phyloP scores from a whole-genome alignment of 2,888 invertebrate species.

The Ptychoptera contaminata region DNA sequence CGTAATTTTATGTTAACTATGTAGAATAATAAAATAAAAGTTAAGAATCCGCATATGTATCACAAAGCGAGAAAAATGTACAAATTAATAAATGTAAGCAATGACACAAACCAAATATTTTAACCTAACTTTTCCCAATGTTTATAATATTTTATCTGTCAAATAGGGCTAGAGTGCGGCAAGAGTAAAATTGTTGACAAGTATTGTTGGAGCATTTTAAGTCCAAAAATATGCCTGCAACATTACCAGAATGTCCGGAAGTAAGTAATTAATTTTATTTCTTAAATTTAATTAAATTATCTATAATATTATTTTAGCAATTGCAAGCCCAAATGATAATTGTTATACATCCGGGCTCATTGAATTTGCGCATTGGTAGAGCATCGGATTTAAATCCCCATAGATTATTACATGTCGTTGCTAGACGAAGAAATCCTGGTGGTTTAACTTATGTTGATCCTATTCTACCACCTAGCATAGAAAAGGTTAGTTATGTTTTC shows the following conservation, averaged over 20 bases:
- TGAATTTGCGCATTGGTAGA: constrained; percentile 73
- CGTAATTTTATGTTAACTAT: too few relatives aligned
- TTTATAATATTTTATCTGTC: too few relatives aligned
- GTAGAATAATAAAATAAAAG: too few relatives aligned
- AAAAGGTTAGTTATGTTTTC: constrained; percentile 28
- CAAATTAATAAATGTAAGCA: too few relatives aligned
- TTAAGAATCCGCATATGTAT: too few relatives aligned
- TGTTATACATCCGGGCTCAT: constrained; percentile 89
- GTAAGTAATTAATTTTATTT: constrained; percentile 1
- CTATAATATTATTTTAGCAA: constrained; percentile 38
- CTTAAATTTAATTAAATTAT: neutral
- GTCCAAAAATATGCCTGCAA: too few relatives aligned
- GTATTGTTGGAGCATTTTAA: too few relatives aligned
- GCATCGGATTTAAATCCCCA: constrained; percentile 81
- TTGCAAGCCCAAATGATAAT: constrained; percentile 69
- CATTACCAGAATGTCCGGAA: constrained; percentile 9
- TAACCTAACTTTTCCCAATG: too few relatives aligned
- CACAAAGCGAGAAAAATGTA: too few relatives aligned
- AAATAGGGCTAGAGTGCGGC: too few relatives aligned
- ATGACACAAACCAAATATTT: too few relatives aligned
- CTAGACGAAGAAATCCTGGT: constrained; percentile 18
- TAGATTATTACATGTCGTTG: constrained; percentile 54
- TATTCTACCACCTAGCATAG: constrained; percentile 47
- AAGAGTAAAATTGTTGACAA: too few relatives aligned
- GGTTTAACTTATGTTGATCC: constrained; percentile 44